Conservation (phyloP, 2,797 vertebrate species). For the Crenichthys baileyi region DNA sequence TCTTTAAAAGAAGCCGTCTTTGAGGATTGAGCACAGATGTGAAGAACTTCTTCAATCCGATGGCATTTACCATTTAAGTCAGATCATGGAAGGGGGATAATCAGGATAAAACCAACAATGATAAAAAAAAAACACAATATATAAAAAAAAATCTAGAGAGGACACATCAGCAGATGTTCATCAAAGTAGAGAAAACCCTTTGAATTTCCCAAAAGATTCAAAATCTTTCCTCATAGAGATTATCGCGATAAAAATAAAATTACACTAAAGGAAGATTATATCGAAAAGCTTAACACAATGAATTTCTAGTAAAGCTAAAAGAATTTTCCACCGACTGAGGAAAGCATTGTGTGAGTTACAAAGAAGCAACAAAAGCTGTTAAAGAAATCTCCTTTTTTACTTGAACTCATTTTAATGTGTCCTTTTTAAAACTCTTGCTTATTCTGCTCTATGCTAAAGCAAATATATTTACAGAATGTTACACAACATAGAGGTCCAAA, state of each 20-base stretch:
- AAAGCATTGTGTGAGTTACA: constrained; percentile 26
- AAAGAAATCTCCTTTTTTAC: constrained; percentile 14
- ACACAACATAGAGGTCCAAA: constrained; percentile 20
- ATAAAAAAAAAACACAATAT: constrained; percentile 12
- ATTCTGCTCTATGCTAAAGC: neutral
- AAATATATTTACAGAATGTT: constrained; percentile 14
- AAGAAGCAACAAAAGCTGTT: constrained; percentile 6
- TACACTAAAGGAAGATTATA: constrained; percentile 50
- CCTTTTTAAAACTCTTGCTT: neutral
- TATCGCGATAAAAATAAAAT: constrained; percentile 59
- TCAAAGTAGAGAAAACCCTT: constrained; percentile 24
- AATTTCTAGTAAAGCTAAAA: constrained; percentile 44
- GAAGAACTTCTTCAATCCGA: constrained; percentile 58
- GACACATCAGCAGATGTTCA: constrained; percentile 32
- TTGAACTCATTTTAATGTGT: constrained; percentile 38
- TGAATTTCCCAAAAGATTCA: constrained; percentile 52
- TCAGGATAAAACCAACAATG: constrained; percentile 38
- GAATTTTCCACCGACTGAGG: constrained; percentile 39
- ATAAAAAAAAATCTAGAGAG: neutral
- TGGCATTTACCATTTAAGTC: constrained; percentile 58
- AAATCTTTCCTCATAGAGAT: constrained; percentile 51
- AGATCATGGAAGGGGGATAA: constrained; percentile 47
- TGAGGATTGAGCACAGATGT: constrained; percentile 55
- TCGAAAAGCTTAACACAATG: constrained; percentile 54
- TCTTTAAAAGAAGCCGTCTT: constrained; percentile 57